phyloP scores from a whole-genome alignment of 1,140 invertebrate genomes.

The Trachymyrmex cornetzi region DNA sequence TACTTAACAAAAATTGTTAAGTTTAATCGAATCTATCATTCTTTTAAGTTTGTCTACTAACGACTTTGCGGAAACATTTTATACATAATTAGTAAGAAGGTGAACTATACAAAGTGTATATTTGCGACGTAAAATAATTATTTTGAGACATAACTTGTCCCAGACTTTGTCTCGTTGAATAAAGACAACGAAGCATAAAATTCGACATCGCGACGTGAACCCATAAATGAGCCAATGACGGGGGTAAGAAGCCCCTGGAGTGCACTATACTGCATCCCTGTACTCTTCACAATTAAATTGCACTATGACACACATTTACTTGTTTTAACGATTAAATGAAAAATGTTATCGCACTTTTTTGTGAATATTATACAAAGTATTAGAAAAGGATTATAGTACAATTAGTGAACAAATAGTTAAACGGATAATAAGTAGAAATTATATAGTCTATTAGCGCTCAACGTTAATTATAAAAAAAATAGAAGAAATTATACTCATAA shows the following conservation, averaged over 20 bases:
- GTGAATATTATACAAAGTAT: neutral
- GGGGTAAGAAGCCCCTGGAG: conserved; percentile 83
- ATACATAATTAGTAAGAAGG: neutral
- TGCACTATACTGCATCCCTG: conserved; percentile 76
- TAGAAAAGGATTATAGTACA: neutral
- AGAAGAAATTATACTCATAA: neutral
- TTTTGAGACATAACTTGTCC: conserved; percentile 2
- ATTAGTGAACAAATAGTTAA: neutral
- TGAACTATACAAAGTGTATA: neutral
- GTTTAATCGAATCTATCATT: neutral
- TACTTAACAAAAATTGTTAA: neutral
- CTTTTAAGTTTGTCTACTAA: neutral
- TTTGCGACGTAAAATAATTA: neutral
- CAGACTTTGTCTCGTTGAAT: neutral
- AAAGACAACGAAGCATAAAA: conserved; percentile 31
- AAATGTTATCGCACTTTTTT: neutral
- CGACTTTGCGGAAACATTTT: neutral
- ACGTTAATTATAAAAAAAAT: neutral
- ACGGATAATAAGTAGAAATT: neutral
- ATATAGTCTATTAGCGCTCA: neutral
- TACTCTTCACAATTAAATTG: conserved; percentile 47
- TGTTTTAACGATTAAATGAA: conserved; percentile 8
- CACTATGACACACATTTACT: neutral
- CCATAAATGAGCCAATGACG: conserved; percentile 83
- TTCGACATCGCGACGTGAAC: conserved; percentile 17